phyloP scores from a whole-genome alignment of 2,113 vertebrate genomes.

The Epinephelus fuscoguttatus region DNA sequence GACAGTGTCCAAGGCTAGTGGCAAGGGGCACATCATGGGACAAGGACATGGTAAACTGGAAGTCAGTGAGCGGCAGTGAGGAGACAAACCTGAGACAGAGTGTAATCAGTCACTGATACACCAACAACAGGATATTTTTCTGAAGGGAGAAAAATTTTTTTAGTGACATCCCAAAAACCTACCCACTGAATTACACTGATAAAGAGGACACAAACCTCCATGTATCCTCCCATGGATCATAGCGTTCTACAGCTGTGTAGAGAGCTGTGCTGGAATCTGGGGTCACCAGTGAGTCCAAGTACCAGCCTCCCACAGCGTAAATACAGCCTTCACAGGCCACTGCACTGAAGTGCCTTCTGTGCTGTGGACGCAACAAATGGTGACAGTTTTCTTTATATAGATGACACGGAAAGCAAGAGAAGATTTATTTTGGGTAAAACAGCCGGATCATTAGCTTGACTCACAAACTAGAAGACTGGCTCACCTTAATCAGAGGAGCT shows the following conservation, averaged over 20 bases:
- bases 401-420: neutral
- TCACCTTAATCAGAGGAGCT: constrained; percentile 83
- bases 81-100: constrained; percentile 82
- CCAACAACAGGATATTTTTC: neutral
- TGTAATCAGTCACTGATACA: neutral
- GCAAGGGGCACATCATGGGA: constrained; percentile 85
- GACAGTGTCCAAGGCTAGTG: constrained; percentile 67
- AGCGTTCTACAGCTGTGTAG: constrained; percentile 85
- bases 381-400: constrained; percentile 21
- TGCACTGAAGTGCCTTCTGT: constrained; percentile 85
- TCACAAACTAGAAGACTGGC: neutral
- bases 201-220: constrained; percentile 73
- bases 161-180: neutral
- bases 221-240: constrained; percentile 83
- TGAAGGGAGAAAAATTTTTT: neutral
- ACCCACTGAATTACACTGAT: neutral
- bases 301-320: constrained; percentile 87
- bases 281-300: constrained; percentile 82
- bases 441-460: neutral
- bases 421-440: neutral
- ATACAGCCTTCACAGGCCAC: constrained; percentile 83
- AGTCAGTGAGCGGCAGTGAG: constrained; percentile 84
- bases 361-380: constrained; percentile 71
- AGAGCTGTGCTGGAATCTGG: constrained; percentile 84
- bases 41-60: constrained; percentile 84